A percentile compares a stretch with the other conserved stretches of the same genome.
These are phyloP conservation scores for Nebria brevicollis DNA, from an alignment of 2,888 invertebrate species.

Conservation along the genomic window DNA sequence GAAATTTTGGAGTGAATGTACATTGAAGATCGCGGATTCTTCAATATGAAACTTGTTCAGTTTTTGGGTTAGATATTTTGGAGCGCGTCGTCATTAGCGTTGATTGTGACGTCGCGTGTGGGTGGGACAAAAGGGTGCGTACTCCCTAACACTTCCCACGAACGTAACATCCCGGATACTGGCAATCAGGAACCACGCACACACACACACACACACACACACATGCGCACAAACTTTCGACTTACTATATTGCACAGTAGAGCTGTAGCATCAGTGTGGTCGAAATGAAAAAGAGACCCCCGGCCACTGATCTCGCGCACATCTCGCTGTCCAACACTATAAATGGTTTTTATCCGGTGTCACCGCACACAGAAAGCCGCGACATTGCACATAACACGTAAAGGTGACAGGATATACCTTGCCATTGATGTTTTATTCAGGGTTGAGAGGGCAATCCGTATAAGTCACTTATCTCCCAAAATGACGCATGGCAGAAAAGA, in stretches of 20 bases:
- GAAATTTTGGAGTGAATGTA: not conserved
- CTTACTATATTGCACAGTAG: slow-evolving; percentile 4
- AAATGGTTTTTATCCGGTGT: slow-evolving; percentile 45
- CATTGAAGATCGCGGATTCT: not conserved
- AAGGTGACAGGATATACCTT: slow-evolving; percentile 29
- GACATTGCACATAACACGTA: slow-evolving; percentile 24
- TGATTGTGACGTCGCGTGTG: slow-evolving; percentile 28
- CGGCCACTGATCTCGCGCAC: slow-evolving; percentile 29
- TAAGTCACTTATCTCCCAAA: not conserved
- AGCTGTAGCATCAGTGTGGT: not conserved
- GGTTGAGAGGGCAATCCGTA: not conserved
- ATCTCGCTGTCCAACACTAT: slow-evolving; percentile 3
- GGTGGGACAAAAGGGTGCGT: slow-evolving; percentile 12
- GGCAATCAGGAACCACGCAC: slow-evolving; percentile 40
- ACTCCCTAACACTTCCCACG: slow-evolving; percentile 38
- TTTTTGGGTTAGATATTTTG: not conserved
- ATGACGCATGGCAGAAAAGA: not conserved
- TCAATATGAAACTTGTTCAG: not conserved
- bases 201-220: slow-evolving; percentile 7
- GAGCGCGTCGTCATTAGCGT: slow-evolving; percentile 24
- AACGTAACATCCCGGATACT: slow-evolving; percentile 42
- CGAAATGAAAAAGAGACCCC: not conserved
- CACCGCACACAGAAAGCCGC: slow-evolving; percentile 10
- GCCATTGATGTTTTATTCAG: not conserved
- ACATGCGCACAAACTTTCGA: not conserved